Conservation (phyloP, 2,797 vertebrate genomes). For the Falco cherrug region DNA sequence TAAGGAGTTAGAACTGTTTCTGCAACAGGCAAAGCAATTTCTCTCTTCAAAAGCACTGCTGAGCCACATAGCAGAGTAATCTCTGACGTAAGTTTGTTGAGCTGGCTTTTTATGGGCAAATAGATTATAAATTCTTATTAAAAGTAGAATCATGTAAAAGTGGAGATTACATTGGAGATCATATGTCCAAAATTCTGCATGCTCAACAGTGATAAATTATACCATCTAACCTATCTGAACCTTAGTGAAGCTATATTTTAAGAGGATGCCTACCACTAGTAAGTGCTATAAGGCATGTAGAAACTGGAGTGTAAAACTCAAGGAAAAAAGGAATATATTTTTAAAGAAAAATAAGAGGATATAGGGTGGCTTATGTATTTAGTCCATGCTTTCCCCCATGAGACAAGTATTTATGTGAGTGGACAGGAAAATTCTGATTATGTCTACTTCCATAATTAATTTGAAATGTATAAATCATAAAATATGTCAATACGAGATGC, state of each 20-base stretch:
- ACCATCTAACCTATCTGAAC: not conserved
- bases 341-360: not conserved
- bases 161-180: constrained; percentile 7
- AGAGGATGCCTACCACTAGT: not conserved
- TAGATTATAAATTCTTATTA: constrained; percentile 10
- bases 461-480: not conserved
- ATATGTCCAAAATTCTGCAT: not conserved
- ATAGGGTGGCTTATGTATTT: not conserved
- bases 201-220: constrained; percentile 11
- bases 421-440: not conserved
- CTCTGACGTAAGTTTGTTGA: not conserved
- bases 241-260: not conserved
- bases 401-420: not conserved
- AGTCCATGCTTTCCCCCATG: not conserved
- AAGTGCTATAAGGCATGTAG: not conserved
- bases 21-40: not conserved
- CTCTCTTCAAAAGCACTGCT: not conserved
- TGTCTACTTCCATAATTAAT: not conserved
- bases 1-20: not conserved
- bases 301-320: not conserved
- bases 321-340: not conserved
- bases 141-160: constrained; percentile 14
- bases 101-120: not conserved
- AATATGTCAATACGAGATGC: not conserved
- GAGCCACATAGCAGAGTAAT: not conserved